Base-by-base conservation (phyloP, 2,888 invertebrate species). In the Tupiocoris notatus region DNA sequence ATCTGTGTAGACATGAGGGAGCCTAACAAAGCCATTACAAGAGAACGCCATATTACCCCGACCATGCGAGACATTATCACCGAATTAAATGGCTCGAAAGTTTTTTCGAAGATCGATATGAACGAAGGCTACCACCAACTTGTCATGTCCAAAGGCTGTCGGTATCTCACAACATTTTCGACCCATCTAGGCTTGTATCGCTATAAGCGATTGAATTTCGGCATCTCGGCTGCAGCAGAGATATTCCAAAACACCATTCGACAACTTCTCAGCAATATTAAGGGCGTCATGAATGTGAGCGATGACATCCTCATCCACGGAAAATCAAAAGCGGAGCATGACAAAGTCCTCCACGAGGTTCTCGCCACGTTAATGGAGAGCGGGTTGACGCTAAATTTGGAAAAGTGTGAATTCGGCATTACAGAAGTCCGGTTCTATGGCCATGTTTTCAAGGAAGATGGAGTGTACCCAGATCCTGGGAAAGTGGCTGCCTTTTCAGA, bases 91-190 rank as follows among this genome's bases (percentile, higher is more conserved):
- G 66, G 66, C 2, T 21, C 64, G 1, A 65, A 20, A 16, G n/a
- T 65, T 1, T 75, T 66, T 23, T 22, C 22, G 22, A 64, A 57
- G 25, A 9, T 75, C 1, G 75, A 75, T 17, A n/a, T 75, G 21
- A 7, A 3, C 1, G 21, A 63, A n/a, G 75, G 64, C 12, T 75
- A 39, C 58, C 75, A 75, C 3, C 75, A 66, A 24, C 7, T 54
- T 3, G 58, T 56, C 17, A 18, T 75, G 9, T 56, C 21, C 7
- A 2, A 18, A n/a, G 22, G 16, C 1, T 75, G 65, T n/a, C 66
- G 75, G n/a, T 1, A 21, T 17, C 3, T 75, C 3, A 75, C 66
- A 16, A 74, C 74, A n/a, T 75, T 75, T 17, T 54, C 70, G n/a
- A 70, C 70, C 2, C 70, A 70, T 24, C 6, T 59, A 12, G 70